phyloP scores from a whole-genome alignment of 2,888 invertebrate species.

The Drosophila tripunctata region DNA sequence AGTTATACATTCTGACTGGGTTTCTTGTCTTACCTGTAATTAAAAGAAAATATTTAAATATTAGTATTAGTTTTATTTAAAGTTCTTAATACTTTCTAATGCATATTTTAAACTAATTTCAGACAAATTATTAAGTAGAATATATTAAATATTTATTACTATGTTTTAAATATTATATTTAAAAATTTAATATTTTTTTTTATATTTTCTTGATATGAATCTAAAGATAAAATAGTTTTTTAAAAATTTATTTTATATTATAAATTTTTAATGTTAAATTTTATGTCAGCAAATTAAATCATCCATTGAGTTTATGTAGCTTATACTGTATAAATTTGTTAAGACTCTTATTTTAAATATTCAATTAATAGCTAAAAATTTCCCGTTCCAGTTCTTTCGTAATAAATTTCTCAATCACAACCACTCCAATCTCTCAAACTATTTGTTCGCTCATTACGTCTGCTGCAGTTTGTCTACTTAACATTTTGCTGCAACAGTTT shows the following conservation, averaged over 20 bases:
- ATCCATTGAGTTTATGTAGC: no score
- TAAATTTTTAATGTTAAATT: no score
- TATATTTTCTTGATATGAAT: no score
- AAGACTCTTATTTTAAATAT: not conserved
- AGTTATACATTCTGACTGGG: not conserved
- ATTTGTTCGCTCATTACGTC: constrained; percentile 59
- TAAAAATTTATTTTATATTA: no score
- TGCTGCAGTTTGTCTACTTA: constrained; percentile 63
- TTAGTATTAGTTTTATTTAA: not conserved
- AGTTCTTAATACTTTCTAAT: no score
- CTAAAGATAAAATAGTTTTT: no score
- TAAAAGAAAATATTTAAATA: constrained; percentile 3
- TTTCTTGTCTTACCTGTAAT: constrained; percentile 41
- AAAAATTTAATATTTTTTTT: no score
- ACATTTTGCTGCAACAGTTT: constrained; percentile 61
- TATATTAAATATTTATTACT: no score
- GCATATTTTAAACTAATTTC: not conserved
- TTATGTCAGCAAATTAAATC: no score
- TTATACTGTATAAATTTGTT: not conserved
- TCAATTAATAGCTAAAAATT: constrained; percentile 19
- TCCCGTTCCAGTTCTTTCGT: not conserved
- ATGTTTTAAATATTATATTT: no score
- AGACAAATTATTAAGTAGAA: no score
- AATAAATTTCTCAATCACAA: constrained; percentile 4
- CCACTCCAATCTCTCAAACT: constrained; percentile 1